Evolutionary conservation across 2,888 invertebrate species (phyloP), one percentile per base, ranked within the genome.

Genomic region (Rosalia funebris): DNA sequence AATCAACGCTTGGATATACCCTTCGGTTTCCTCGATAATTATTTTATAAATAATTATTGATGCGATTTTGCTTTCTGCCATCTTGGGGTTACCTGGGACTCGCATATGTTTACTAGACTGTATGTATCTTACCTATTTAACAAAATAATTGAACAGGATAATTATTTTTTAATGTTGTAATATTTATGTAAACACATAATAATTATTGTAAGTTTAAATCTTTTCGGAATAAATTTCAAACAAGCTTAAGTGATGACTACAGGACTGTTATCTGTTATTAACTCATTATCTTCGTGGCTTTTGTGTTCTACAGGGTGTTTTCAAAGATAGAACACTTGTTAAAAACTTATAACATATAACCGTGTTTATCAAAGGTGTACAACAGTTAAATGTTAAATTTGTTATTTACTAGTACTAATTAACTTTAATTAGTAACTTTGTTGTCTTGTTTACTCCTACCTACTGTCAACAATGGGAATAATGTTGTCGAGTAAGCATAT

Each of bases 141-240:
- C 34, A 16, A 36, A 57, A n/a, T 36, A 11, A 57, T 34, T 36
- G 19, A 16, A 44, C 44, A 44, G 41, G 42, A 20, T 25, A 36
- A 57, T 39, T 44, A 39, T 17, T 50, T 57, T 57, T 57, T 50
- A 50, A 34, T 48, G 19, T 5, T 50, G 44, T 57, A 57, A 32
- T 50, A 50, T 50, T 50, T 50, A 50, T 50, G 25, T 50, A 50
- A 34, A 42, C 39, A n/a, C 14, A 57, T 50, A 20, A 44, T 45
- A 54, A 42, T 34, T 57, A 57, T 37, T 34, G 44, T 50, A 50
- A 57, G 44, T 57, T 57, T 42, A 45, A 54, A 54, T 19, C 17
- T 19, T 45, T 54, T 36, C 39, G n/a, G 42, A 20, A 31, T n/a
- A n/a, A 25, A 25, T 53, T 54, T 45, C 12, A 32, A 34, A 36